Evolutionary conservation across 2,113 vertebrate species (phyloP), one percentile per base, ranked within the genome.

Genomic region (Scomber scombrus): DNA sequence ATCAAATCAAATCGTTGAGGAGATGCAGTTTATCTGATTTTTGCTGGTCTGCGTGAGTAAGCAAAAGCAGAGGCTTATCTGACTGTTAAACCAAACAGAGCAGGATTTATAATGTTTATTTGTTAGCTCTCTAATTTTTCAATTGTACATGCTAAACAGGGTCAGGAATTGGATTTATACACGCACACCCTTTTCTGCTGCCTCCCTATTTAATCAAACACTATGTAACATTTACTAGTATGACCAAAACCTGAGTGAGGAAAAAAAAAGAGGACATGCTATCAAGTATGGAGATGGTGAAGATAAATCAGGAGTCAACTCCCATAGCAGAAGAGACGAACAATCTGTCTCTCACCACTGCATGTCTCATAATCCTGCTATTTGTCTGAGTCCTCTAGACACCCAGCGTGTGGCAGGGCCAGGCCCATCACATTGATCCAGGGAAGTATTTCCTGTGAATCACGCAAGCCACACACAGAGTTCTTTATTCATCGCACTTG

Each of bases 371-470:
- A 89, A 91, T 90, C 78, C 77, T 72, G 49, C 85, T 75, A 88
- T 93, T 92, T 92, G 87, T 90, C 87, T 84, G 70, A 88, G 84
- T 84, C 74, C 66, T 81, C 68, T 46, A 81, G 89, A 91, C 85
- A 75, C 81, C 12, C 90, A 88, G 89, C 60, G 15, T 92, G 91
- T 74, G 82, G 85, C 55, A 16, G 47, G 51, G 40, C 85, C 68
- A 80, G 86, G 82, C 76, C 84, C 90, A 91, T 89, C 84, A 93
- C 85, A 94, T 88, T 88, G 88, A 93, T 91, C 80, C 75, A 68
- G 75, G 72, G 71, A 88, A 89, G 79, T 65, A 81, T 82, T 90
- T 90, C 71, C 80, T 87, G 78, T 85, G 83, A 86, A 85, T 86
- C 78, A 72, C 31, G 57, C 49, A 80, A 71, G 85, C 82, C 78